Base-by-base conservation (phyloP, 2,797 vertebrate species). In the Lepus oiostolus region DNA sequence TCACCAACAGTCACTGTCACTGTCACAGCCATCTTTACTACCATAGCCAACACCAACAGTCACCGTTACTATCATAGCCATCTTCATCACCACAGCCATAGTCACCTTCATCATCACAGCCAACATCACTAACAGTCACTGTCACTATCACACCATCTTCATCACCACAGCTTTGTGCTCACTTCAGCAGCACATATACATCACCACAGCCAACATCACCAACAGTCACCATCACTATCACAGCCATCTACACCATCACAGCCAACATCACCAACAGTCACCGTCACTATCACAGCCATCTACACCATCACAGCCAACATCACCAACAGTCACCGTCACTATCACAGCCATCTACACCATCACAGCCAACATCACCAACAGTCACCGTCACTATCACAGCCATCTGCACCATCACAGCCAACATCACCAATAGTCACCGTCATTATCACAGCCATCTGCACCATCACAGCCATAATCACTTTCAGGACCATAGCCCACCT, bases 11-110 rank as follows among this genome's bases (percentile, higher is more conserved):
- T 42, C 42, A 42, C 42, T 7, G 7, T 42, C 42, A 42, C 42
- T 42, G 6, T 5, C 30, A 54, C 26, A 17, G 3, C 5, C 58
- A 2, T 4, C 42, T 0, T 12, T 2, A 10, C n/a, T 21, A n/a
- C 5, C 54, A 50, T 0, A 47, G 26, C 8, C 76, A 42, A 42
- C 42, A 42, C 8, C 42, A 42, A 60, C 26, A 14, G 26, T 42
- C 32, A 22, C 5, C 68, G 12, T 10, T 38, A 19, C 11, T 22
- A 16, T 47, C n/a, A 54, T 14, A 35, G n/a, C 14, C 7, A 12
- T 47, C 30, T 22, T 30, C 7, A 26, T 38, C 26, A 52, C n/a
- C 19, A 35, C 4, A 77, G 47, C 10, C 4, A 35, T 26, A 32
- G 17, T 35, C 77, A 6, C 17, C 32, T 42, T 5, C 9, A 58